phyloP scores from a whole-genome alignment of 2,113 vertebrate species.

The Microcebus griseorufus region DNA sequence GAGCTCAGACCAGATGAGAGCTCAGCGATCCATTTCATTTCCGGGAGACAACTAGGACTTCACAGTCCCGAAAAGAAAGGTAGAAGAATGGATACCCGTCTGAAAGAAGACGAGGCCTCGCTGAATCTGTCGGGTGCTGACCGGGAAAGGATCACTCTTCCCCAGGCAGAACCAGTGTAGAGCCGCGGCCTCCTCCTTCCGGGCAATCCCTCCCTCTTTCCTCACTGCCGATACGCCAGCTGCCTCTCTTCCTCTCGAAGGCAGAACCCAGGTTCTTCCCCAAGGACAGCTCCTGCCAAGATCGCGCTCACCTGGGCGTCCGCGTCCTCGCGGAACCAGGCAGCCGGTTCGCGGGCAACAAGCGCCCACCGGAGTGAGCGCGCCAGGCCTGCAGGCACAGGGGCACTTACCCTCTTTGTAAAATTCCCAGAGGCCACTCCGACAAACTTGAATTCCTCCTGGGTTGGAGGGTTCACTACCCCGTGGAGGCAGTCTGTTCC shows the following conservation, averaged over 20 bases:
- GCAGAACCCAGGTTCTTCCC: neutral
- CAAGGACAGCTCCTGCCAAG: neutral
- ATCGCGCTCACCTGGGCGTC: neutral
- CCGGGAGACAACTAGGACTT: neutral
- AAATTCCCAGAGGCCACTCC: neutral
- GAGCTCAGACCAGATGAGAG: neutral
- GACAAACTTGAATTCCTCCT: neutral
- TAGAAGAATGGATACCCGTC: neutral
- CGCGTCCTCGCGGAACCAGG: neutral
- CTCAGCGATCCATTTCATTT: neutral
- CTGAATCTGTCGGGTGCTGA: neutral
- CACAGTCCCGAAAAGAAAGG: neutral
- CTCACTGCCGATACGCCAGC: neutral
- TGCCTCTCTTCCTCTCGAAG: neutral
- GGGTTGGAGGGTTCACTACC: neutral
- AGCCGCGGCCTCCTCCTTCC: neutral
- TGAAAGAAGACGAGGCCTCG: neutral
- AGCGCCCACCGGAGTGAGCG: neutral
- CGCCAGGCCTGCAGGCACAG: neutral
- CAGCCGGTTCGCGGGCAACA: neutral
- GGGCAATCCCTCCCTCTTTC: neutral
- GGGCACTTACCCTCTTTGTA: neutral
- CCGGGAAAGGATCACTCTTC: neutral
- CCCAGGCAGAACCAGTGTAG: neutral
- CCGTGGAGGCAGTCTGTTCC: neutral